phyloP scores from a whole-genome alignment of 2,797 vertebrate species.

The Holocentrus rufus region DNA sequence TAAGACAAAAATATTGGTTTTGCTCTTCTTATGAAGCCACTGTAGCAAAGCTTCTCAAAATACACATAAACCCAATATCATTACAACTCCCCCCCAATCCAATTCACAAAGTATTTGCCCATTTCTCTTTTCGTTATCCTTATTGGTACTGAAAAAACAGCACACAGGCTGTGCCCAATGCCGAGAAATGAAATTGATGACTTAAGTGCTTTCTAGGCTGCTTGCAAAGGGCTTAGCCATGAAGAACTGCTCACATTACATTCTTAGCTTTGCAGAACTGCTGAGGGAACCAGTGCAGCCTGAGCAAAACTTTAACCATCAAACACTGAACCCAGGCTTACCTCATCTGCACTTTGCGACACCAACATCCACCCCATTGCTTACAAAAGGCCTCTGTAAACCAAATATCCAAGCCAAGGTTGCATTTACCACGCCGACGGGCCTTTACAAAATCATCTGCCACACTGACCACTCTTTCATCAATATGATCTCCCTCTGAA shows the following conservation, averaged over 20 bases:
- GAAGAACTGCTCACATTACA: conserved; percentile 41
- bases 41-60: background rate
- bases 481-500: conserved; percentile 33
- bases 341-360: conserved; percentile 27
- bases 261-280: conserved; percentile 35
- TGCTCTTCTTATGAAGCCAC: background rate
- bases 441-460: conserved; percentile 41
- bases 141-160: conserved; percentile 13
- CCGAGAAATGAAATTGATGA: conserved; percentile 53
- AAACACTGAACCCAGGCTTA: conserved; percentile 28
- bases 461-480: conserved; percentile 40
- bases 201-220: conserved; percentile 38
- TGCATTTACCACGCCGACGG: conserved; percentile 25
- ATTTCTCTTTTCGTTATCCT: conserved; percentile 18
- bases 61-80: background rate
- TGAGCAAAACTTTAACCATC: conserved; percentile 31
- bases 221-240: conserved; percentile 40
- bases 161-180: conserved; percentile 8
- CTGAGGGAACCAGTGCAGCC: conserved; percentile 26
- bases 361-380: conserved; percentile 10
- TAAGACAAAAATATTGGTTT: background rate
- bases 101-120: conserved; percentile 10
- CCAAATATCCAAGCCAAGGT: conserved; percentile 43
- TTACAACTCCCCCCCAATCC: background rate
- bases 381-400: conserved; percentile 43